Evolutionary conservation across 2,888 invertebrate species (phyloP), one percentile per base, ranked within the genome.

Genomic region (Sarcophaga variegata): DNA sequence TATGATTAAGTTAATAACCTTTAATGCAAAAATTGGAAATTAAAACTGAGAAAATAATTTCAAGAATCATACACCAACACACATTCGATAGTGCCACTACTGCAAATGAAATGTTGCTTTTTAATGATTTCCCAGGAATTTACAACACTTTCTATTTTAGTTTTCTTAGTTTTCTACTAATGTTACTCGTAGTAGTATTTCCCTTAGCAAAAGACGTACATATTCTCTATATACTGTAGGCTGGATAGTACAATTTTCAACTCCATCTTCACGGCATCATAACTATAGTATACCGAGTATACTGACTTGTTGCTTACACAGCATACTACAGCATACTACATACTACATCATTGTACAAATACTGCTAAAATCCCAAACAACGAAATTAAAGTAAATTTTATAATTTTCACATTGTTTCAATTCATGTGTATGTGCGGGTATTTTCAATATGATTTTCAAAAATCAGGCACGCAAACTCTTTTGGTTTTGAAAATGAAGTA

Each of bases 1-100:
- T 86, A 83, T 86, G 86, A 83, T 86, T 72, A 83, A 80, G 80
- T 71, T 83, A 80, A 76, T 76, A 67, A 80, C 71, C 66, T 86
- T 80, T 69, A 83, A 82, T 77, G 82, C 71, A 72, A 82, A 81
- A 82, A 82, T 70, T 69, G 59, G 59, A 70, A 27, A 76, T 63
- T 54, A 37, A 85, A 70, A 84, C 17, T 25, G 47, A 22, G 81
- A 85, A 72, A 66, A 81, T 54, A 25, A 81, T 76, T 83, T 75
- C n/a, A 17, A 20, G 20, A 74, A 49, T 67, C 49, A 59, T 37
- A 37, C 14, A 12, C 4, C 47, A 27, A 60, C 37, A 69, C 54
- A 54, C 4, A 54, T 54, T 49, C 12, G 49, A 11, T 14, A 49
- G 4, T 49, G 49, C 49, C 14, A 69, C 6, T 37, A 67, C 54